Percentiles rank a stretch among this genome's conserved stretches.
Evolutionary conservation across 2,888 invertebrate species (phyloP).

Genomic region (Agrotis ipsilon): DNA sequence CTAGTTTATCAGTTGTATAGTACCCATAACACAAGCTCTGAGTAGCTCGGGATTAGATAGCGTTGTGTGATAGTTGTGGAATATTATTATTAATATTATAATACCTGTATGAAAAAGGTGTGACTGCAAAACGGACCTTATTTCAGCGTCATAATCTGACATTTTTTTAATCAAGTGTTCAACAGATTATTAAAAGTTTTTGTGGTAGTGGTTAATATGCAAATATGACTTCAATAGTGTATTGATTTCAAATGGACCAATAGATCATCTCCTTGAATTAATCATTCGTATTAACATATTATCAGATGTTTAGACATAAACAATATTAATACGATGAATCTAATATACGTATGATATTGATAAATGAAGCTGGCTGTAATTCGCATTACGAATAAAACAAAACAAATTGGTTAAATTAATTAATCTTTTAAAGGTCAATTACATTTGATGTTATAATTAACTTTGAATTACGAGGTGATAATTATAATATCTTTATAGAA

Average conservation of each 20-base stretch:
- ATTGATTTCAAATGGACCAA: slow-evolving; percentile 18
- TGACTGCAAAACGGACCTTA: too few species aligned
- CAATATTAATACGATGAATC: slow-evolving; percentile 14
- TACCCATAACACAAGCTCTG: too few species aligned
- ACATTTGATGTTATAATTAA: slow-evolving; percentile 6
- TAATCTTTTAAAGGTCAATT: slow-evolving; percentile 26
- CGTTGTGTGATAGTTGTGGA: too few species aligned
- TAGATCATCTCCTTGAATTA: slow-evolving; percentile 16
- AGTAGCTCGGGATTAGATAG: too few species aligned
- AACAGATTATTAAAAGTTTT: too few species aligned
- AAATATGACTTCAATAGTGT: not conserved
- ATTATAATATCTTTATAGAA: not conserved
- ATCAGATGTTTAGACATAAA: slow-evolving; percentile 40
- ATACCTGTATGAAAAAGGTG: too few species aligned
- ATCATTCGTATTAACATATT: slow-evolving; percentile 18
- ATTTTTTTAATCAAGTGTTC: too few species aligned
- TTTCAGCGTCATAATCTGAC: too few species aligned
- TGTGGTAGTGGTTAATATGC: too few species aligned
- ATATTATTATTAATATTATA: too few species aligned
- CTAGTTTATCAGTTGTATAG: too few species aligned
- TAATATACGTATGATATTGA: slow-evolving; percentile 22
- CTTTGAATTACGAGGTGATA: slow-evolving; percentile 7
- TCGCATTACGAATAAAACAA: not conserved
- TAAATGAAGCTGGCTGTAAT: slow-evolving; percentile 31
- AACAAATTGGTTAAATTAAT: slow-evolving; percentile 25